These are phyloP conservation scores for Australoheros facetus DNA, from an alignment of 2,797 vertebrate genomes.

Conservation along the genomic window DNA sequence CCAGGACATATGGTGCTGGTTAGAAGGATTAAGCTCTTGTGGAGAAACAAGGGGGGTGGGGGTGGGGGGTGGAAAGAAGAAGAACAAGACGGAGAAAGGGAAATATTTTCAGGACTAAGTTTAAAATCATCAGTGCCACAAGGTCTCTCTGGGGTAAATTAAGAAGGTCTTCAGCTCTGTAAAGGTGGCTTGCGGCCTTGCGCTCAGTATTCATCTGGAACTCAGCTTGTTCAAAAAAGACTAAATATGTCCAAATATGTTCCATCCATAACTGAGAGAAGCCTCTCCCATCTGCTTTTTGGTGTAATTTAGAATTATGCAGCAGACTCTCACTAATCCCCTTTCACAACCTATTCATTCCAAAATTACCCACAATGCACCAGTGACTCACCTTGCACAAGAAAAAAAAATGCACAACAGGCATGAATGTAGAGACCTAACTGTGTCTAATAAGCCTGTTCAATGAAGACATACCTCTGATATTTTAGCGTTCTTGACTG, in stretches of 20 bases:
- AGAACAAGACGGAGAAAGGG: constrained; percentile 49
- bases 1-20: constrained; percentile 80
- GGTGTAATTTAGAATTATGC: constrained; percentile 40
- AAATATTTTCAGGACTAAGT: constrained; percentile 74
- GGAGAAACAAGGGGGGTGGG: constrained; percentile 56
- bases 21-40: constrained; percentile 77
- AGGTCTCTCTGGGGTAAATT: constrained; percentile 75
- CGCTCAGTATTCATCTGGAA: constrained; percentile 63
- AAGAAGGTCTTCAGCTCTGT: constrained; percentile 56
- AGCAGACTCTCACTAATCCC: constrained; percentile 6
- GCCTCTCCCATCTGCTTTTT: constrained; percentile 34
- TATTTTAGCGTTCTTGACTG: constrained; percentile 51
- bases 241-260: constrained; percentile 43
- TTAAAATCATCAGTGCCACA: constrained; percentile 74
- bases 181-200: constrained; percentile 67
- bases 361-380: constrained; percentile 46
- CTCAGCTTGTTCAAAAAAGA: constrained; percentile 47
- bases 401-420: constrained; percentile 15
- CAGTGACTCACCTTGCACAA: constrained; percentile 35
- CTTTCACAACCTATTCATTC: constrained; percentile 17
- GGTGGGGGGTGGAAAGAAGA: constrained; percentile 19
- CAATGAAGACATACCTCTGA: constrained; percentile 33
- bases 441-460: constrained; percentile 8
- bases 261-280: constrained; percentile 45
- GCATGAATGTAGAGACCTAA: constrained; percentile 10